Base-by-base conservation (phyloP, 2,113 vertebrate species). In the Sardina pilchardus region DNA sequence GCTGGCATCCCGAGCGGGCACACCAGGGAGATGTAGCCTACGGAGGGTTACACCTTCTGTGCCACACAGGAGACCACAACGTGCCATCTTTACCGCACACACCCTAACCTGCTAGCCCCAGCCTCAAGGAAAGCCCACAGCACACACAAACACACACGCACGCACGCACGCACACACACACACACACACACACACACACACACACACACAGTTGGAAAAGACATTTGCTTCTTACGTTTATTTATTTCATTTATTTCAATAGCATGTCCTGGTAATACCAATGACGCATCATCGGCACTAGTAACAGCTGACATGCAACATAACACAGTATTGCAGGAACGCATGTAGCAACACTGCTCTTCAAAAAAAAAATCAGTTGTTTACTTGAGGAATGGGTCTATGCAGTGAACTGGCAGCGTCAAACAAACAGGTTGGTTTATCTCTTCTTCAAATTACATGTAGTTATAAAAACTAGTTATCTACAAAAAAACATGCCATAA, bases 181-280 rank as follows among this genome's bases (percentile, higher is more conserved):
- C 53, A 59, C 53, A 59, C 53, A 59, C 53, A 59, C 53, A 59
- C 53, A 59, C 53, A 59, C 53, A 30, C 63, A 67, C n/a, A 67
- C 63, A 26, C 63, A 26, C 63, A 71, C 10, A 12, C 26, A 9
- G 59, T 67, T 56, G 6, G 6, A n/a, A 67, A 67, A 4, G n/a
- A 67, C 0, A 9, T 34, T 75, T 75, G 9, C 26, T 3, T 78
- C 4, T 78, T 34, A 34, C 30, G 36, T 17, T 34, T n/a, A n/a
- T n/a, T n/a, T n/a, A n/a, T n/a, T 34, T 4, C 14, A 75, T 30
- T 78, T 39, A 14, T 78, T 78, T 75, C 9, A 16, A 75, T 1
- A 21, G 50, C 36, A n/a, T 24, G 26, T 63, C 26, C 8, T 26
- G 45, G 9, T 12, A 47, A 47, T 14, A 14, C 45, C 45, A 47